Evolutionary conservation across 2,797 vertebrate genomes (phyloP).

Genomic region (Florisuga fusca): DNA sequence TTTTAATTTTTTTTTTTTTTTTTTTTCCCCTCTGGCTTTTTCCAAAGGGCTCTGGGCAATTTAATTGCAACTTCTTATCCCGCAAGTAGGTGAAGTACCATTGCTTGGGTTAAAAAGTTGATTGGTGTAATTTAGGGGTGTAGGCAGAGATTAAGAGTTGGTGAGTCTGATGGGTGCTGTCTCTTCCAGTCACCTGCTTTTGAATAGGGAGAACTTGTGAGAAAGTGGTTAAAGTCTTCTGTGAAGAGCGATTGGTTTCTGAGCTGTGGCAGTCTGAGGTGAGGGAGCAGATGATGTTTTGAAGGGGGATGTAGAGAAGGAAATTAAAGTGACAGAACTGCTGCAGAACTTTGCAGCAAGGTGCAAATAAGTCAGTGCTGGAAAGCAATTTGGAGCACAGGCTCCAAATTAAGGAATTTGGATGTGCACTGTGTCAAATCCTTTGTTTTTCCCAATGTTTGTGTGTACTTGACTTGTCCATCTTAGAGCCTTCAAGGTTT

Average conservation of each 20-base stretch:
- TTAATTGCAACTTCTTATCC: slow-evolving; percentile 29
- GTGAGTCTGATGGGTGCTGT: not conserved
- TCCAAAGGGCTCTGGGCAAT: not conserved
- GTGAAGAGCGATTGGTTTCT: not conserved
- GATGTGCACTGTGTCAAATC: not conserved
- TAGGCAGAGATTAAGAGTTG: not conserved
- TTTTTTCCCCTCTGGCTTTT: not conserved
- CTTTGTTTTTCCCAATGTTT: not conserved
- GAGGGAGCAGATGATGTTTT: slow-evolving; percentile 13
- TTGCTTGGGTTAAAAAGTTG: not conserved
- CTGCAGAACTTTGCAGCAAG: not conserved
- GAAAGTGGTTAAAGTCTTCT: not conserved
- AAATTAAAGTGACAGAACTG: not conserved
- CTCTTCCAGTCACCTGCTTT: not conserved
- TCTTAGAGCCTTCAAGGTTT: not conserved
- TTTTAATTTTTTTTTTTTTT: not conserved
- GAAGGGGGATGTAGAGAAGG: not conserved
- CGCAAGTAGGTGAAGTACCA: not conserved
- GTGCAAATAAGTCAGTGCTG: not conserved
- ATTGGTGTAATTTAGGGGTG: not conserved
- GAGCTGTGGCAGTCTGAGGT: not conserved
- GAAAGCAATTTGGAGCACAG: fast-evolving
- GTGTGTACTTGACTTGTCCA: not conserved
- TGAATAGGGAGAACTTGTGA: not conserved
- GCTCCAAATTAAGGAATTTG: not conserved